phyloP scores from a whole-genome alignment of 2,797 vertebrate species.

The Sebastiscus albofasciatus region DNA sequence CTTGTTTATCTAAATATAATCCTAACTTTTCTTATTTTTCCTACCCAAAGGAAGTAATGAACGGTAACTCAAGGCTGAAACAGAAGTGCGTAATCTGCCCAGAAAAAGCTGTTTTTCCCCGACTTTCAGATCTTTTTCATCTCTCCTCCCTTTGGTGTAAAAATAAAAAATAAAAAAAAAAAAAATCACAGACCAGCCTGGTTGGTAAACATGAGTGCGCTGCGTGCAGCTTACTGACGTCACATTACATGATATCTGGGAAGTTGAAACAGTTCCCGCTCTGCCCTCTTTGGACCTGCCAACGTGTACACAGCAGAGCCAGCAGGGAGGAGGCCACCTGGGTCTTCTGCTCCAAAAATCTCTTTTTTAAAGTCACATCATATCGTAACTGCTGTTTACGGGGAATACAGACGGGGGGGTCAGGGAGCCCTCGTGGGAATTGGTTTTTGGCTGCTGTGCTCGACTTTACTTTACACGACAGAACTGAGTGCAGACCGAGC shows the following conservation, averaged over 20 bases:
- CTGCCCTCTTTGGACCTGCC: constrained; percentile 21
- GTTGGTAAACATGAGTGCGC: constrained; percentile 38
- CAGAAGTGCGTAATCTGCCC: constrained; percentile 3
- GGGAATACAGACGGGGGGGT: constrained; percentile 23
- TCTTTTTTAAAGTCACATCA: background rate
- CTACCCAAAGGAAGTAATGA: background rate
- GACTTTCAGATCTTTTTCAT: constrained; percentile 27
- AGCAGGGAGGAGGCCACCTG: background rate
- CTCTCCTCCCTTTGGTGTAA: constrained; percentile 9
- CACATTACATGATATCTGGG: constrained; percentile 29
- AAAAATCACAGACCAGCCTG: background rate
- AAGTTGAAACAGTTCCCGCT: constrained; percentile 27
- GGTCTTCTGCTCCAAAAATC: background rate
- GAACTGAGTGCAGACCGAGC: constrained; percentile 32
- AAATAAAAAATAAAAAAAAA: background rate
- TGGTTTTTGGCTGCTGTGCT: constrained; percentile 20
- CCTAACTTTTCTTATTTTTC: background rate
- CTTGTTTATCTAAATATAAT: background rate
- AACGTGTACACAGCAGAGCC: constrained; percentile 18
- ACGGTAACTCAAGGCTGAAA: constrained; percentile 6
- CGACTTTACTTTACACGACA: constrained; percentile 19
- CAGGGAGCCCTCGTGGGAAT: constrained; percentile 22
- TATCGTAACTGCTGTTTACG: background rate
- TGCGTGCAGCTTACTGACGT: constrained; percentile 27
- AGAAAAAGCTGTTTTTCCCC: background rate